Evolutionary conservation across 2,797 vertebrate genomes (phyloP), one percentile per base, ranked within the genome.

Genomic region (Artibeus jamaicensis): DNA sequence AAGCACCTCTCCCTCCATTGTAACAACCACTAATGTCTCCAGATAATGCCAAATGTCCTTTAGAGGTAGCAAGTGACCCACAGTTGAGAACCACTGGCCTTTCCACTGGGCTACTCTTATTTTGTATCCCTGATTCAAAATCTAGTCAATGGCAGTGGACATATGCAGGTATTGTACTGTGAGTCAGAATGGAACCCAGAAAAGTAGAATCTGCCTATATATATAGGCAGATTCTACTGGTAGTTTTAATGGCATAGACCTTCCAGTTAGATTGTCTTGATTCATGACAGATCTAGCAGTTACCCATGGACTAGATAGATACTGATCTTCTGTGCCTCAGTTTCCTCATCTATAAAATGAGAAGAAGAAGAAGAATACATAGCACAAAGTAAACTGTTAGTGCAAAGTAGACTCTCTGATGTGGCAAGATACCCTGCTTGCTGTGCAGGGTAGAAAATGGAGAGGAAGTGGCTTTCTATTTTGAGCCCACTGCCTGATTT

Each of bases 331-430:
- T 67, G 22, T 57, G 48, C 29, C 65, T 91, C 77, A 16, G 6
- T 74, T 90, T 95, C 55, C 57, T 86, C 65, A 86, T 91, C 78
- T 67, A 22, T 78, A 55, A 89, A 90, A 91, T 83, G 55, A 12
- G 53, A 68, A 12, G 53, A 68, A 70, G 59, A 34, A 44, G 78
- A 70, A 67, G 29, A 70, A 53, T 32, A 86, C 9, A 32, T 32
- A 6, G 55, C 16, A 70, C n/a, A 48, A 24, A 39, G 14, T 70
- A 53, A 95, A 55, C 21, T 26, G n/a, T n/a, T 65, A 44, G 48
- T 21, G 68, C 34, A 48, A 89, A 50, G 65, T n/a, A 55, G 83
- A 50, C 22, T 37, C 32, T 10, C 18, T 46, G 73, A 34, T 50
- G 1, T 34, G 26, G 39, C 50, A 53, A 68, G 8, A 29, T 46